Evolutionary conservation across 1,140 invertebrate genomes (phyloP).

Genomic region (Aricia agestis): DNA sequence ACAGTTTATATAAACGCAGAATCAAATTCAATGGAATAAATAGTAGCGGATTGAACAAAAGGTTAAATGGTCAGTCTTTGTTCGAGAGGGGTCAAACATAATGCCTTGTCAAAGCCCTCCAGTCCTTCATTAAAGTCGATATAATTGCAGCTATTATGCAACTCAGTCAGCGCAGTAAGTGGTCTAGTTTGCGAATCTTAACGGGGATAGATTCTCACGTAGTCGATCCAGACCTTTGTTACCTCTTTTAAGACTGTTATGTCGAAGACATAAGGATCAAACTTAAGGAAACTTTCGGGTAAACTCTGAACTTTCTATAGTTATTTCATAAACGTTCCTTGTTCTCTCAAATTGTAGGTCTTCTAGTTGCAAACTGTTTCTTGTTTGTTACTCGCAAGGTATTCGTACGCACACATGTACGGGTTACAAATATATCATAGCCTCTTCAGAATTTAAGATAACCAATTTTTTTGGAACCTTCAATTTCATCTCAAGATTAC

Average conservation of each 20-base stretch:
- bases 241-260: no score
- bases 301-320: no score
- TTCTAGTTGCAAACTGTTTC: background rate
- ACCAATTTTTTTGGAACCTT: no score
- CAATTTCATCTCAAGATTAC: no score
- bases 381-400: background rate
- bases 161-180: slow-evolving; percentile 30
- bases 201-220: slow-evolving; percentile 42
- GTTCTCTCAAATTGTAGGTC: background rate
- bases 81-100: slow-evolving; percentile 30
- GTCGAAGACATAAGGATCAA: no score
- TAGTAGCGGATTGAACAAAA: slow-evolving; percentile 3
- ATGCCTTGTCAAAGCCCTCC: slow-evolving; percentile 23
- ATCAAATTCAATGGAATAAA: slow-evolving; percentile 5
- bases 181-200: slow-evolving; percentile 38
- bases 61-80: slow-evolving; percentile 1
- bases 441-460: no score
- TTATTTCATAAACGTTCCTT: background rate
- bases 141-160: slow-evolving; percentile 57
- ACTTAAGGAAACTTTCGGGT: no score
- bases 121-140: slow-evolving; percentile 29
- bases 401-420: no score
- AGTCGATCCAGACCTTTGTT: background rate
- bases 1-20: background rate
- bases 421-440: no score